Evolutionary conservation across 2,888 invertebrate genomes (phyloP), one percentile per base, ranked within the genome.

Genomic region (Teleiodes luculella): DNA sequence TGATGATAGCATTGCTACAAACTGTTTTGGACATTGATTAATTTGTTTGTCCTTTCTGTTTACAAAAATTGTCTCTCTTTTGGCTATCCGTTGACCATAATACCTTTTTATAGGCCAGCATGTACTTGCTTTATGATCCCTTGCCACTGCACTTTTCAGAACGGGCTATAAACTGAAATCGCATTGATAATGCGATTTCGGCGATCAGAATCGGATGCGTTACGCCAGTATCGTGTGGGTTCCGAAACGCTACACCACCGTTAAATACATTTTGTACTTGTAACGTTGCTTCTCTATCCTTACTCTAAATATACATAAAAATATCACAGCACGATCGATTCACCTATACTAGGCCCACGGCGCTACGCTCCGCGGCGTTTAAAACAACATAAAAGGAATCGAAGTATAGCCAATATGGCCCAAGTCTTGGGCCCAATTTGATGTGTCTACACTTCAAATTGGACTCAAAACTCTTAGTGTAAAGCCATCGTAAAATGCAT

Each of bases 301-400:
- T 85, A 86, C 69, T 70, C 81, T 86, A 86, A 80, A 84, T 86
- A 84, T 88, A 88, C 85, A 88, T 86, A 85, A 88, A 86, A 88
- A 89, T 89, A 89, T 89, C 88, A 89, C 88, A 89, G 88, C 88
- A 88, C 87, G 82, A 88, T 88, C 88, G 87, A 87, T 89, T 86
- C 86, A 77, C 88, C 88, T 88, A 88, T 80, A 70, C 88, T 87
- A 87, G 77, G 74, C 74, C 67, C 78, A 65, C 71, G 71, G 74
- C 80, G 88, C 88, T 87, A 81, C 66, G 88, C 88, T 74, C 68
- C 80, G 67, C 72, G 66, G 74, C 68, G 76, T 76, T 68, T 70
- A 80, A 72, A 77, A 75, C 66, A 74, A 73, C 68, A 66, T 78
- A 70, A 78, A 82, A 81, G 83, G 83, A 86, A 86, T 86, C 86